A percentile compares a stretch with the other conserved stretches of the same genome.
These are phyloP conservation scores for Nebria salina DNA, from an alignment of 2,888 invertebrate genomes.

Conservation along the genomic window DNA sequence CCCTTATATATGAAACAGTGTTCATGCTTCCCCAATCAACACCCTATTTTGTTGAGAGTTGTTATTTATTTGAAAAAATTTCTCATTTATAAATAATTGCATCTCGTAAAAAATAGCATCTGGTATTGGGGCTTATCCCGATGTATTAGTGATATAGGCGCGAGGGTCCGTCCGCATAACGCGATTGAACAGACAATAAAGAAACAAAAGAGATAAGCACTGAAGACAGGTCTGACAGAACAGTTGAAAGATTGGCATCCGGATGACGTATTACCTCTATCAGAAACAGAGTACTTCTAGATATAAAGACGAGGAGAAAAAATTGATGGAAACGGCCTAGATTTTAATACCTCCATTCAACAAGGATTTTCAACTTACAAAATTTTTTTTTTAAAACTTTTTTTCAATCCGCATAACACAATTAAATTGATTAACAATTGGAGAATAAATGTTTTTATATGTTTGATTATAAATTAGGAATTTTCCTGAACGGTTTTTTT, in stretches of 20 bases:
- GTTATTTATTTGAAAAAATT: no score
- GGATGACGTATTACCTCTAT: slow-evolving; percentile 56
- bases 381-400: neutral
- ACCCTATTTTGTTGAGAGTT: no score
- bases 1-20: no score
- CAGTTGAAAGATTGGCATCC: slow-evolving; percentile 62
- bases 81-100: neutral
- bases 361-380: neutral
- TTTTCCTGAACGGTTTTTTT: neutral
- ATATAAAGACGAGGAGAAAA: neutral
- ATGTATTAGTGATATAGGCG: slow-evolving; percentile 9
- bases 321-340: slow-evolving; percentile 6
- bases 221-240: slow-evolving; percentile 62
- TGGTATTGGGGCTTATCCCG: neutral
- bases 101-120: neutral
- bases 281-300: slow-evolving; percentile 17
- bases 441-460: no score
- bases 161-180: slow-evolving; percentile 17
- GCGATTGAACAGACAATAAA: slow-evolving; percentile 58
- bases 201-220: slow-evolving; percentile 64
- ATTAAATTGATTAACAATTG: no score
- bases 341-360: slow-evolving; percentile 2
- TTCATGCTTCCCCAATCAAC: no score
- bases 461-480: no score
- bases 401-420: no score